Evolutionary conservation across 2,113 vertebrate species (phyloP).

Genomic region (Brienomyrus longianalis): DNA sequence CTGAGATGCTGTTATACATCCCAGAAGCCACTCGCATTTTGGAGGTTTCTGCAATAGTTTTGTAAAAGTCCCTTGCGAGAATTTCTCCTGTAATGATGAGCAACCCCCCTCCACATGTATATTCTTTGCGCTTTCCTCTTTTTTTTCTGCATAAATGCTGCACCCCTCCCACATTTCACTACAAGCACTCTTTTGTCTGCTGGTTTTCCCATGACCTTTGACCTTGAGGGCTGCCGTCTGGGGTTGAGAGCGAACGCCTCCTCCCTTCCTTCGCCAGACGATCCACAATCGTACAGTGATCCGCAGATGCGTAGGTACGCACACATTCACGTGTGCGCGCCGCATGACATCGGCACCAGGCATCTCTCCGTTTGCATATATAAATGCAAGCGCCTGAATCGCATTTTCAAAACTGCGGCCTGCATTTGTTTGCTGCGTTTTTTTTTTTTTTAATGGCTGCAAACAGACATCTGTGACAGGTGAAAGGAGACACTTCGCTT

Average conservation of each 20-base stretch:
- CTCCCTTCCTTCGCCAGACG: neutral
- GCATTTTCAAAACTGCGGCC: neutral
- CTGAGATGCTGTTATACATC: neutral
- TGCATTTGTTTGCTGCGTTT: neutral
- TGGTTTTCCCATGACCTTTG: slow-evolving; percentile 30
- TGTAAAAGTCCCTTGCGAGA: neutral
- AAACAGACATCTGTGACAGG: neutral
- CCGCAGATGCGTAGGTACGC: neutral
- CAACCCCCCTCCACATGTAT: neutral
- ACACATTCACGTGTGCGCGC: neutral
- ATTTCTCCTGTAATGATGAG: neutral
- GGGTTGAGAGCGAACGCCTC: slow-evolving; percentile 8
- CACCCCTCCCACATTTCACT: neutral
- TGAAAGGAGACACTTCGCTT: neutral
- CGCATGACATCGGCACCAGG: neutral
- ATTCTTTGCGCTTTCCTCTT: slow-evolving; percentile 3
- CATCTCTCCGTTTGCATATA: neutral
- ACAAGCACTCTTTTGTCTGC: slow-evolving; percentile 25
- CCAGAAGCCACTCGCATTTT: neutral
- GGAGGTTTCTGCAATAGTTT: slow-evolving; percentile 5
- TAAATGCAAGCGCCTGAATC: neutral
- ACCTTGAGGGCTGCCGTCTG: slow-evolving; percentile 22
- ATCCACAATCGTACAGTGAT: neutral
- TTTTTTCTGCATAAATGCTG: slow-evolving; percentile 14
- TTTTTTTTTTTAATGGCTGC: neutral